A percentile compares a stretch with the other conserved stretches of the same genome.
Conservation (phyloP, 2,888 invertebrate genomes). For the Druceiella hillmani region DNA sequence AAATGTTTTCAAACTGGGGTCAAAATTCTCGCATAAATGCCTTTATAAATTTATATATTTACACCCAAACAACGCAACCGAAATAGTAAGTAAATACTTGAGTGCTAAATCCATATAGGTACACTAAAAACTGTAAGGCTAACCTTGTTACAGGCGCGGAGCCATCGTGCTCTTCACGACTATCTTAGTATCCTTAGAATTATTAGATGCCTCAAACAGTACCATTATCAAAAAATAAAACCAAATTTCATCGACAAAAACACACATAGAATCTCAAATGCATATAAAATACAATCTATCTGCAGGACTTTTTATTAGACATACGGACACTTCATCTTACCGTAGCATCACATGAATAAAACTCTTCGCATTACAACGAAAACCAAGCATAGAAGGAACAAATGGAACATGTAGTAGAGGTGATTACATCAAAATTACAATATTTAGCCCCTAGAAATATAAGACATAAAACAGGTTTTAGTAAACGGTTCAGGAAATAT, state of each 20-base stretch:
- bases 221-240: constrained; percentile 23
- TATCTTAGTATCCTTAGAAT: constrained; percentile 17
- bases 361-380: too few relatives aligned
- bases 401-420: too few relatives aligned
- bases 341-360: neutral
- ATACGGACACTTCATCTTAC: neutral
- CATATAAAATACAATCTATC: constrained; percentile 20
- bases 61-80: constrained; percentile 25
- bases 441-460: too few relatives aligned
- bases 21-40: constrained; percentile 19
- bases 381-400: too few relatives aligned
- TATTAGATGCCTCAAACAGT: constrained; percentile 23
- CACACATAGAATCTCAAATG: constrained; percentile 18
- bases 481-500: constrained; percentile 9
- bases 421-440: too few relatives aligned
- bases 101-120: constrained; percentile 26
- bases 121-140: constrained; percentile 24
- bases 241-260: constrained; percentile 15
- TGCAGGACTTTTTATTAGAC: neutral
- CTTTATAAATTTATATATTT: constrained; percentile 23
- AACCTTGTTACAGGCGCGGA: constrained; percentile 24
- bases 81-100: constrained; percentile 26
- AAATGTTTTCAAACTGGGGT: constrained; percentile 14
- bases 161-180: constrained; percentile 15
- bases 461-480: constrained; percentile 1